Percentiles rank a stretch among this genome's conserved stretches.
Evolutionary conservation across 2,113 vertebrate species (phyloP).

Genomic region (Morone chrysops): DNA sequence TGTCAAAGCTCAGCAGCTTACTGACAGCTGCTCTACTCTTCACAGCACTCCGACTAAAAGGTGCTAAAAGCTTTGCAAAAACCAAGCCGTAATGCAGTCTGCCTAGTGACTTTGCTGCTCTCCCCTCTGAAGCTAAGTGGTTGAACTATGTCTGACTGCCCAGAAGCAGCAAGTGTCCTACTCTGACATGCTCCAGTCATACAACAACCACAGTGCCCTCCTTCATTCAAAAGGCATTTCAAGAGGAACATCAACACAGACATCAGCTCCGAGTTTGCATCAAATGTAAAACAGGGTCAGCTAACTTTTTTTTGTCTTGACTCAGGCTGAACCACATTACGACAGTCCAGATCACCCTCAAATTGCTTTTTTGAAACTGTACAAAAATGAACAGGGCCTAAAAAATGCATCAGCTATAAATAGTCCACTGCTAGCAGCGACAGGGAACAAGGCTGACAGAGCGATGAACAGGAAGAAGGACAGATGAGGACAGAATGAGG

Average conservation of each 20-base stretch:
- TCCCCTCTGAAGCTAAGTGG: conserved; percentile 18
- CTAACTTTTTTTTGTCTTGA: conserved; percentile 31
- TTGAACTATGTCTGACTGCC: conserved; percentile 27
- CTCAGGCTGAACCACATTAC: conserved; percentile 33
- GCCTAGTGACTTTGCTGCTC: conserved; percentile 19
- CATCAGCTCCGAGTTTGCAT: conserved; percentile 1
- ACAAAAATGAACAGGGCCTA: conserved; percentile 38
- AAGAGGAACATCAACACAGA: conserved; percentile 12
- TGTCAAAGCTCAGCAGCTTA: conserved; percentile 54
- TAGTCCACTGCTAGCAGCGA: conserved; percentile 45
- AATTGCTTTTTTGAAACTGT: conserved; percentile 22
- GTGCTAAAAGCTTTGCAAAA: conserved; percentile 71
- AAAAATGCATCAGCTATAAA: conserved; percentile 51
- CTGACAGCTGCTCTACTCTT: conserved; percentile 50
- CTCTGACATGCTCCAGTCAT: conserved; percentile 9
- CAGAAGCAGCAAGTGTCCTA: conserved; percentile 23
- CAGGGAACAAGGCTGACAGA: conserved; percentile 17
- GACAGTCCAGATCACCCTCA: conserved; percentile 25
- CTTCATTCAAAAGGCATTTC: conserved; percentile 17
- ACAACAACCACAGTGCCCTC: conserved; percentile 2
- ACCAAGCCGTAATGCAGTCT: conserved; percentile 16
- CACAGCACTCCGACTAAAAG: conserved; percentile 53
- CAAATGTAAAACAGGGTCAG: conserved; percentile 36
- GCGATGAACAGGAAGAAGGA: conserved; percentile 13
- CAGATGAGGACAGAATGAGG: conserved; percentile 7